Evolutionary conservation across 1,140 invertebrate species (phyloP).

Genomic region (Mactra quadrangularis): DNA sequence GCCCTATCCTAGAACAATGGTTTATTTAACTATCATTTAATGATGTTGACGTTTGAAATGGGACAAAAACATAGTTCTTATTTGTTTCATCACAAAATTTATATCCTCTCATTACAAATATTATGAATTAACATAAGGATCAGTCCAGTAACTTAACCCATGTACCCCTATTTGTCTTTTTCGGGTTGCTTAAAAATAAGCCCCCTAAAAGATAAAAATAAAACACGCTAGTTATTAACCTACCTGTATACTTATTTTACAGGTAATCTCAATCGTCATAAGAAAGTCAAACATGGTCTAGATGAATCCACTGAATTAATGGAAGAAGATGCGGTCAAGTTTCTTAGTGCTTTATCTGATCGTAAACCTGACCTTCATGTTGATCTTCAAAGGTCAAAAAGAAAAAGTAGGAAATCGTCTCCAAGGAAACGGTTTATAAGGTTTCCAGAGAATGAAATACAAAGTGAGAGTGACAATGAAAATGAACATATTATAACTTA

Average conservation of each 20-base stretch:
- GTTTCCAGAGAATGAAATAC: not conserved
- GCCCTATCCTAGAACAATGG: too few species aligned
- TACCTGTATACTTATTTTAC: slow-evolving; percentile 38
- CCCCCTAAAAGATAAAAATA: too few species aligned
- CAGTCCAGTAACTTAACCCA: too few species aligned
- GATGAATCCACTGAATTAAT: slow-evolving; percentile 77
- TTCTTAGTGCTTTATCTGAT: slow-evolving; percentile 74
- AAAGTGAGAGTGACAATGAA: slow-evolving; percentile 18
- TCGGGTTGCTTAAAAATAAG: too few species aligned
- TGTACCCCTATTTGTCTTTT: too few species aligned
- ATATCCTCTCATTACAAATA: too few species aligned
- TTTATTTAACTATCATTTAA: too few species aligned
- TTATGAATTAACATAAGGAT: too few species aligned
- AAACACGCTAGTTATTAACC: too few species aligned
- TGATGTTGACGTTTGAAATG: too few species aligned
- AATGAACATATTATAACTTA: slow-evolving; percentile 26
- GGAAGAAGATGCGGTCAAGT: slow-evolving; percentile 79
- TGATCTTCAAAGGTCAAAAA: slow-evolving; percentile 42
- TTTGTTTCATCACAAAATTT: too few species aligned
- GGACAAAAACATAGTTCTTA: too few species aligned
- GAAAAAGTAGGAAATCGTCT: slow-evolving; percentile 69
- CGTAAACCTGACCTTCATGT: slow-evolving; percentile 64
- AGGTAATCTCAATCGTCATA: slow-evolving; percentile 81
- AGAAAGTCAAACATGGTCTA: slow-evolving; percentile 81
- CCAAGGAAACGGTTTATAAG: slow-evolving; percentile 58